phyloP scores from a whole-genome alignment of 2,113 vertebrate species.

The Oxyura jamaicensis region DNA sequence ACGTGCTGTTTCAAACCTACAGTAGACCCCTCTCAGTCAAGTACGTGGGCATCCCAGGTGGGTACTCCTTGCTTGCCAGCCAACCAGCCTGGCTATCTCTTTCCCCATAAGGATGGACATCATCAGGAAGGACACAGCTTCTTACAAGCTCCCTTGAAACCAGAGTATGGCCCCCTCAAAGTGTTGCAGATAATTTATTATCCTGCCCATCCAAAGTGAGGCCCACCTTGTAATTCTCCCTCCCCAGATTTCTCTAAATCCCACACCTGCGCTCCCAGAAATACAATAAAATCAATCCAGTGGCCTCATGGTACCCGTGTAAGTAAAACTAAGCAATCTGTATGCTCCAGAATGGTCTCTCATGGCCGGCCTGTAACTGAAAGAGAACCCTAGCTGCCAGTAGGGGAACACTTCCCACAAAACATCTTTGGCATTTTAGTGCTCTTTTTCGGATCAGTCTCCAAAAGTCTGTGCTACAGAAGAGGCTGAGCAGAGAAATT shows the following conservation, averaged over 20 bases:
- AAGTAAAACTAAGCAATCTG: background rate
- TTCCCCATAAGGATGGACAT: background rate
- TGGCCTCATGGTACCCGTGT: background rate
- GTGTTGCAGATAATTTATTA: background rate
- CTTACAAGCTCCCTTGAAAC: background rate
- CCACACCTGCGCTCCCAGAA: background rate
- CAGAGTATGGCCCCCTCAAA: background rate
- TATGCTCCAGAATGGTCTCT: background rate
- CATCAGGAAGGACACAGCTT: background rate
- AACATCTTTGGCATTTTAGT: background rate
- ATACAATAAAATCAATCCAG: background rate
- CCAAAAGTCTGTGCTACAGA: background rate
- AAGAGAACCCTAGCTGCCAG: background rate
- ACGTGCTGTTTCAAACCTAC: background rate
- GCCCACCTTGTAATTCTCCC: background rate
- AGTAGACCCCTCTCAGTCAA: background rate
- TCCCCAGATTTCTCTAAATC: background rate
- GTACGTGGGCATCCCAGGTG: background rate
- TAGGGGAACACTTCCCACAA: background rate
- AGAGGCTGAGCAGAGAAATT: conserved; percentile 32
- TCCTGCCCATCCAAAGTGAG: background rate
- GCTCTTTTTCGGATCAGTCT: background rate
- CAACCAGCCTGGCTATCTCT: background rate
- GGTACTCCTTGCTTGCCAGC: background rate
- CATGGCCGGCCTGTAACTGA: background rate